These are phyloP conservation scores for Neomorphus geoffroyi DNA, from an alignment of 2,797 vertebrate species.

Conservation along the genomic window DNA sequence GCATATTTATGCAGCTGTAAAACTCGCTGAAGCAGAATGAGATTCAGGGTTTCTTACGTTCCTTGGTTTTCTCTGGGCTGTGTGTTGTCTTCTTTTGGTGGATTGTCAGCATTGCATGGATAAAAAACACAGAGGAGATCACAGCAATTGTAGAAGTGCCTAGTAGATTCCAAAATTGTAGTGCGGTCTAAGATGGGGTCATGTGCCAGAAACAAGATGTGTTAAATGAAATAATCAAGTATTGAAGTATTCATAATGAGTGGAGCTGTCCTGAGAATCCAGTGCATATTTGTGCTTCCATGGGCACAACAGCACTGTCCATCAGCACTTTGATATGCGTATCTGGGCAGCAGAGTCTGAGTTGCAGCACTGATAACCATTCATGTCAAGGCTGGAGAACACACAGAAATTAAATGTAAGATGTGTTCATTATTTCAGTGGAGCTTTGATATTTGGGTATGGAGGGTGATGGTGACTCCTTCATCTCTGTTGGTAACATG, in stretches of 20 bases:
- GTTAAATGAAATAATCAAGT: background rate
- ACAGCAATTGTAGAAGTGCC: background rate
- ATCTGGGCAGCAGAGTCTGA: too few species aligned
- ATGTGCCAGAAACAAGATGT: background rate
- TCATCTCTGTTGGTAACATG: accelerated
- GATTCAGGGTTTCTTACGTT: background rate
- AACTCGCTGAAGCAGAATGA: background rate
- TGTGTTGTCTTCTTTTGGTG: background rate
- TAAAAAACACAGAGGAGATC: background rate
- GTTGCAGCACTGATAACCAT: accelerated
- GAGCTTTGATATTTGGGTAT: background rate
- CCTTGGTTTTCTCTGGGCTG: background rate
- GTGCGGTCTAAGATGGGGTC: background rate
- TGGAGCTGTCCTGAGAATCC: too few species aligned
- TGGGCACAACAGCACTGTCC: accelerated
- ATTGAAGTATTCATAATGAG: background rate
- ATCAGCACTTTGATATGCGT: accelerated
- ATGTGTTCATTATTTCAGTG: background rate
- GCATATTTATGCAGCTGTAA: background rate
- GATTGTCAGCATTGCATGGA: background rate
- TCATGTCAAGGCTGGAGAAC: background rate
- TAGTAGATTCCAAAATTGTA: background rate
- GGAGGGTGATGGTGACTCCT: background rate
- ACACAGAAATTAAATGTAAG: background rate
- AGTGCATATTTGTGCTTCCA: accelerated